Percentiles rank a stretch among this genome's conserved stretches.
phyloP scores from a whole-genome alignment of 2,113 vertebrate genomes.

The Elgaria multicarinata region DNA sequence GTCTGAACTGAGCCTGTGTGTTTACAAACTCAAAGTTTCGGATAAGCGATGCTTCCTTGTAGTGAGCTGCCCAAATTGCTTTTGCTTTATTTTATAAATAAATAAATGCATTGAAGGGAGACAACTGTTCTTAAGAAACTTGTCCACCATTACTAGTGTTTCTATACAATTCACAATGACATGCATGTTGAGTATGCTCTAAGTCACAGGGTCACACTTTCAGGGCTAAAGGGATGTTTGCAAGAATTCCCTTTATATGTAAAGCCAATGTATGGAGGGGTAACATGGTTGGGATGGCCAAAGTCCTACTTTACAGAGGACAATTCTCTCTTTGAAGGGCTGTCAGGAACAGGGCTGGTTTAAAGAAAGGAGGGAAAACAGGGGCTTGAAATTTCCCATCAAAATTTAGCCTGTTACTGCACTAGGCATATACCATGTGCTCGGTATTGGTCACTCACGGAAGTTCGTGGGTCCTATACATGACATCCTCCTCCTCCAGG shows the following conservation, averaged over 20 bases:
- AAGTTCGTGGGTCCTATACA: too few species aligned
- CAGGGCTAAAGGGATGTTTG: background rate
- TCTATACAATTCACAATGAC: background rate
- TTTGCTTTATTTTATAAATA: too few species aligned
- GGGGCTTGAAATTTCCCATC: background rate
- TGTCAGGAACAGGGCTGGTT: background rate
- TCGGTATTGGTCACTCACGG: too few species aligned
- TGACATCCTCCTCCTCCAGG: too few species aligned
- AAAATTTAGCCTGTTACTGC: rapidly evolving
- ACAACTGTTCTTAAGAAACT: background rate
- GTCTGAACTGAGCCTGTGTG: too few species aligned
- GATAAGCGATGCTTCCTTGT: too few species aligned
- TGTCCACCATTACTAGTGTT: background rate
- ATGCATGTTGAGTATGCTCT: background rate
- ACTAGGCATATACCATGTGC: too few species aligned
- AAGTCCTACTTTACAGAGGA: background rate
- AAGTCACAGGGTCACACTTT: background rate
- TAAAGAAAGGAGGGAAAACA: background rate
- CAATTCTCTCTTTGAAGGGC: background rate
- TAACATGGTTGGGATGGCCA: background rate
- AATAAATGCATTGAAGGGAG: background rate
- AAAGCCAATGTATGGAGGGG: background rate
- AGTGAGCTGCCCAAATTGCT: too few species aligned
- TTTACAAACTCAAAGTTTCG: background rate
- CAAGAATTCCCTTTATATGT: background rate